Base-by-base conservation (phyloP, 2,113 vertebrate genomes). In the Pterocles gutturalis region DNA sequence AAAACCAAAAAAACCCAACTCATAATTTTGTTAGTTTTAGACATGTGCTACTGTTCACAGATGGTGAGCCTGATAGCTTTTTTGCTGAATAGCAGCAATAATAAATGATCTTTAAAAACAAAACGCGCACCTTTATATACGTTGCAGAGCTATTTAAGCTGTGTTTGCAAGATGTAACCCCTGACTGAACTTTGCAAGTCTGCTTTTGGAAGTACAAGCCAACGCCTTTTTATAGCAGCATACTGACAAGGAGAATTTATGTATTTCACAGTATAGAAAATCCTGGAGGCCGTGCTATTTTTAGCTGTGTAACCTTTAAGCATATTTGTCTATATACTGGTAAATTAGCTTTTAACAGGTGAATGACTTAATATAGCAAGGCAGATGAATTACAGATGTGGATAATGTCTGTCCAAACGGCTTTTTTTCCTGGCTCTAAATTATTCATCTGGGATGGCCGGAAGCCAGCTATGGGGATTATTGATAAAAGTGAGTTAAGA, bases 401-500 rank as follows among this genome's bases (percentile, higher is more conserved):
- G 58, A 71, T 72, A 80, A 92, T 61, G 79, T 96, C 87, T 92
- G 80, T 93, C 94, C 89, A 97, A 91, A 83, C 46, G 41, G 62
- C 82, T 58, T 83, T 79, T 93, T 90, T 71, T 67, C 82, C 81
- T 95, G 72, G 61, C 84, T 95, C 85, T 91, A 81, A 81, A 96
- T 94, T 95, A 91, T 94, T 95, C 77, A 92, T 91, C 62, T 92
- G 90, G 58, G 53, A 87, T 96, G 94, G 92, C 91, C 91, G 92
- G 82, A 85, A 91, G 95, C 89, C 96, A 97, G 38, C 60, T 60
- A 22, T 80, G 66, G 57, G 81, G 69, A 70, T 95, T 95, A 95
- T 95, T 95, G 96, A 96, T 96, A 96, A 96, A 96, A 97, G 53
- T 67, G 79, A 97, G 92, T 96, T 95, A 97, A 97, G 92, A 97